Evolutionary conservation across 2,888 invertebrate species (phyloP), one percentile per base, ranked within the genome.

Genomic region (Cantharis flavilabris): DNA sequence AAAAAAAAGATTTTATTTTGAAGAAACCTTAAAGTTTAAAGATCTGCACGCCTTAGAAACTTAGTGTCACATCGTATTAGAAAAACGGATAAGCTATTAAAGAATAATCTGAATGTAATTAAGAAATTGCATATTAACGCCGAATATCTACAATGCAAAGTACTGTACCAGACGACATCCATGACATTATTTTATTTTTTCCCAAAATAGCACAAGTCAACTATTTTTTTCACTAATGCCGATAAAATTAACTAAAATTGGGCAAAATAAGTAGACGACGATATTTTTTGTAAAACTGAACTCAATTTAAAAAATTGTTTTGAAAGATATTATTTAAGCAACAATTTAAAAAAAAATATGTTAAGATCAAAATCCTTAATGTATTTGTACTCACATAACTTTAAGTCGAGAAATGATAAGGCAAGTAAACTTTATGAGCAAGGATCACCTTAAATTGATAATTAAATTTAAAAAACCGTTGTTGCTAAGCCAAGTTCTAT

Each of bases 401-500:
- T 67, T 20, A 23, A 67, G 20, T 67, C n/a, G n/a, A 67, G 13
- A 13, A 23, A n/a, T 23, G 65, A 67, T 67, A 67, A 67, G 65
- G 16, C 26, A 67, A 23, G 13, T 67, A 67, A 49, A 49, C 49
- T 69, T 10, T 14, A 62, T 26, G 69, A 67, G 69, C 65, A 67
- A 65, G 65, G 49, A 33, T 49, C 72, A 62, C 70, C 62, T 70
- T 71, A 71, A 64, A 70, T 71, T 74, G 20, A 62, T 62, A 10
- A 72, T 30, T 33, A 33, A 28, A 64, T 64, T 14, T 62, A 28
- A 64, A 65, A 65, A 65, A 62, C 28, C 33, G 70, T 74, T 76
- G 78, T 78, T 78, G 78, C 76, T 74, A 78, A 73, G 78, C 75
- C 23, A 78, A 76, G 78, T 78, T 78, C 76, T 76, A 70, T 76